A percentile compares a stretch with the other conserved stretches of the same genome.
Conservation (phyloP, 92 coral and sea anemone genomes). For the Bergia puertoricense region DNA sequence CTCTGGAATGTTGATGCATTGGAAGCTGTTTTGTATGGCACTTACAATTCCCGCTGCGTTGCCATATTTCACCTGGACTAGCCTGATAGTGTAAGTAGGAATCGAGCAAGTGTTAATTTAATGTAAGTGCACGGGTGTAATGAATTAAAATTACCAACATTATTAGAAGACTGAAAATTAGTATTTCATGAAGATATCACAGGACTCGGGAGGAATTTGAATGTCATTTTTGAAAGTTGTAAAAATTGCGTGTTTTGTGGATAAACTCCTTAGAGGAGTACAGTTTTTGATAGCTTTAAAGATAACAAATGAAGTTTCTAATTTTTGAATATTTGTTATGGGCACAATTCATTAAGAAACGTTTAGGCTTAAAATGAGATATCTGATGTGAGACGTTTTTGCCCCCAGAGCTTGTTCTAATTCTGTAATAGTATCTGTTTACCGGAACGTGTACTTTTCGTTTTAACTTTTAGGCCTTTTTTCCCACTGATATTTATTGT, state of each 20-base stretch:
- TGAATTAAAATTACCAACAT: conserved; percentile 10
- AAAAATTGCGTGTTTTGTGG: conserved; percentile 23
- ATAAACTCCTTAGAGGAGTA: conserved; percentile 9
- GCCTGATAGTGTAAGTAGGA: conserved; percentile 7
- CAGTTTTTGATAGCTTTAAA: conserved; percentile 20
- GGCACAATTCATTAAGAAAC: conserved; percentile 10
- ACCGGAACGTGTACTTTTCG: conserved; percentile 13
- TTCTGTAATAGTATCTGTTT: conserved; percentile 5
- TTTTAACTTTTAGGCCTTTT: conserved; percentile 14
- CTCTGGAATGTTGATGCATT: conserved; percentile 55
- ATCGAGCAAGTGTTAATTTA: neutral
- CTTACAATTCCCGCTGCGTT: conserved; percentile 67
- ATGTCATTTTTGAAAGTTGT: neutral
- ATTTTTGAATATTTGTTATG: conserved; percentile 14
- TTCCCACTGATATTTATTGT: conserved; percentile 6
- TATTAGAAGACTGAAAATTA: neutral
- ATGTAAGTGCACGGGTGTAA: conserved; percentile 2
- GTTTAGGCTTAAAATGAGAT: conserved; percentile 11
- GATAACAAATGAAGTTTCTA: conserved; percentile 6
- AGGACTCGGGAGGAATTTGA: too few species aligned
- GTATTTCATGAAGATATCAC: neutral
- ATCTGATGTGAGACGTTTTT: conserved; percentile 20
- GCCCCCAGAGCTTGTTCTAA: conserved; percentile 14
- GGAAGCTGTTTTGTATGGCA: conserved; percentile 65
- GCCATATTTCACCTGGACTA: conserved; percentile 22